Evolutionary conservation across 1,140 invertebrate species (phyloP).

Genomic region (Ericerus pela): DNA sequence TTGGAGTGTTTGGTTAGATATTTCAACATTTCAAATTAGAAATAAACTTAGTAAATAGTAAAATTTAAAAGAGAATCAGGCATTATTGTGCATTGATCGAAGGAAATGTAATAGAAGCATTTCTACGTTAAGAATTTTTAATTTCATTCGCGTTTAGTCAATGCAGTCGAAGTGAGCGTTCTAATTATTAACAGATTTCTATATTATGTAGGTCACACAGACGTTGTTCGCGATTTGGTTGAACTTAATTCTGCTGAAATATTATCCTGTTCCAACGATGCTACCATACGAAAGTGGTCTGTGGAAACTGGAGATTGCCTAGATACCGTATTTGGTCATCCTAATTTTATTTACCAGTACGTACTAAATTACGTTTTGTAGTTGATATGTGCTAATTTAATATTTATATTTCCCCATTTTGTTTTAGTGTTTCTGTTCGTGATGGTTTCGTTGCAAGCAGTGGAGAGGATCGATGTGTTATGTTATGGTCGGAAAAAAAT

Average conservation of each 20-base stretch:
- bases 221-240: constrained; percentile 71
- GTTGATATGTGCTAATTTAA: neutral
- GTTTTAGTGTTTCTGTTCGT: constrained; percentile 16
- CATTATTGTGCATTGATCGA: no score
- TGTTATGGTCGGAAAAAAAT: constrained; percentile 60
- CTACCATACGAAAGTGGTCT: constrained; percentile 64
- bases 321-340: constrained; percentile 61
- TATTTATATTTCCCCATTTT: neutral
- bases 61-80: no score
- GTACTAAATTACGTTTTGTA: neutral
- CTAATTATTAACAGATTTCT: constrained; percentile 1
- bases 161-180: no score
- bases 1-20: neutral
- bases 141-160: no score
- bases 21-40: neutral
- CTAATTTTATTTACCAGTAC: constrained; percentile 53
- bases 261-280: constrained; percentile 83
- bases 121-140: no score
- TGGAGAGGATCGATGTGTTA: constrained; percentile 75
- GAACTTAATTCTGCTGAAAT: constrained; percentile 52
- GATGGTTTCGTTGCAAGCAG: constrained; percentile 42
- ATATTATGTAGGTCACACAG: constrained; percentile 56
- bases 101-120: no score
- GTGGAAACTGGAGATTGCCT: constrained; percentile 57
- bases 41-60: neutral